Conservation (phyloP, 2,797 vertebrate genomes). For the Astyanax mexicanus region DNA sequence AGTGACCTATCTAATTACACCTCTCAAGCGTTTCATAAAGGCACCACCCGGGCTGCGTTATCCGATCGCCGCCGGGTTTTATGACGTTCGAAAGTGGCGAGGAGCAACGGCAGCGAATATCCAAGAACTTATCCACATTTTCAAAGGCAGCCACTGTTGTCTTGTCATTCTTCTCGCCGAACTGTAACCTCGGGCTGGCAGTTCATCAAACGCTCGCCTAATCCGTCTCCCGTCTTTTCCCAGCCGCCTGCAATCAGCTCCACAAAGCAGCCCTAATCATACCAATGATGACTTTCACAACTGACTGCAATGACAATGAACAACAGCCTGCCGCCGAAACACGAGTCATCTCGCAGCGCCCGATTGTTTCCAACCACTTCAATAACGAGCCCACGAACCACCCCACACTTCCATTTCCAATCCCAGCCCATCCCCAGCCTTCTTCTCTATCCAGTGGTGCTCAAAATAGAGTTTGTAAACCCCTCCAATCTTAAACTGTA, state of each 20-base stretch:
- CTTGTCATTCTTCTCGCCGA: constrained; percentile 25
- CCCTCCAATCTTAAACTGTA: no score
- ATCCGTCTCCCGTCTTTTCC: constrained; percentile 40
- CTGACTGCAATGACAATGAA: constrained; percentile 71
- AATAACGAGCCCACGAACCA: constrained; percentile 17
- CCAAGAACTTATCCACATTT: not conserved
- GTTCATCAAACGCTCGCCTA: constrained; percentile 55
- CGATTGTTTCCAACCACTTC: constrained; percentile 56
- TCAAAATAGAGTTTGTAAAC: no score
- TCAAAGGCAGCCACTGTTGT: constrained; percentile 13
- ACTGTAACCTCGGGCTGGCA: constrained; percentile 14
- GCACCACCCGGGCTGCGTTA: constrained; percentile 16
- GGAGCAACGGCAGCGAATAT: constrained; percentile 21
- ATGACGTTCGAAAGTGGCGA: not conserved
- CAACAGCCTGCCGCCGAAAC: constrained; percentile 44
- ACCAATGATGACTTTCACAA: constrained; percentile 64
- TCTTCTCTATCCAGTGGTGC: not conserved
- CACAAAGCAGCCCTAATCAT: constrained; percentile 69
- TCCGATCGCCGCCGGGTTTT: no score
- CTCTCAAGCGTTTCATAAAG: constrained; percentile 28
- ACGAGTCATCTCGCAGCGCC: constrained; percentile 61
- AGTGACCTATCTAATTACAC: constrained; percentile 29
- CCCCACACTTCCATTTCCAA: not conserved
- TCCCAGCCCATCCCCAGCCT: not conserved
- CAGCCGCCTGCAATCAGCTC: constrained; percentile 43